Evolutionary conservation across 2,113 vertebrate genomes (phyloP).

Genomic region (Salvelinus alpinus): DNA sequence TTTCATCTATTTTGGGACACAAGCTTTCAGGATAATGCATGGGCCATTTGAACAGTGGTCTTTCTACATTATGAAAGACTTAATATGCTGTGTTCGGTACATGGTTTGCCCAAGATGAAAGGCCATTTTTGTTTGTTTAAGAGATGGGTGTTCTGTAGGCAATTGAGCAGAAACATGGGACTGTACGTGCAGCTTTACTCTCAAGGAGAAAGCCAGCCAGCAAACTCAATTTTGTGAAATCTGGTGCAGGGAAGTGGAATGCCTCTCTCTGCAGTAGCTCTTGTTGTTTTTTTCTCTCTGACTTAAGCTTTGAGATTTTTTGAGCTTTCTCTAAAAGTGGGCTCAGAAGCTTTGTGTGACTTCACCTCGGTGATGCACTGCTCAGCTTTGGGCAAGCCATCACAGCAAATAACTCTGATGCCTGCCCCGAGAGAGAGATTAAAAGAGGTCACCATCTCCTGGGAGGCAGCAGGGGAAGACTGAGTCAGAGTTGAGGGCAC

Average conservation of each 20-base stretch:
- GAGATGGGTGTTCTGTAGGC: conserved; percentile 29
- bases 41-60: conserved; percentile 45
- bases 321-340: conserved; percentile 44
- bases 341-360: conserved; percentile 39
- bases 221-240: conserved; percentile 24
- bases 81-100: conserved; percentile 36
- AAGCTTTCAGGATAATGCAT: conserved; percentile 53
- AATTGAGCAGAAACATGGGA: conserved; percentile 24
- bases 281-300: conserved; percentile 4
- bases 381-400: conserved; percentile 46
- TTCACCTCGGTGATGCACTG: conserved; percentile 20
- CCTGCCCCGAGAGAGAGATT: conserved; percentile 46
- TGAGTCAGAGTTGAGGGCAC: conserved; percentile 64
- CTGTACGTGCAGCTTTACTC: conserved; percentile 15
- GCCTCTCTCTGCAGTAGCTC: conserved; percentile 6
- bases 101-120: conserved; percentile 47
- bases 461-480: conserved; percentile 37
- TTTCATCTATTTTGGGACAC: conserved; percentile 54
- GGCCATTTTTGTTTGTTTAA: conserved; percentile 48
- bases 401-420: conserved; percentile 47
- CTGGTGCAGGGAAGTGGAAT: conserved; percentile 21
- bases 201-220: background rate
- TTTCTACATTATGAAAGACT: conserved; percentile 61
- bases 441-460: conserved; percentile 67
- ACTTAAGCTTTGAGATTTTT: conserved; percentile 35